Percentiles rank a stretch among this genome's conserved stretches.
These are phyloP conservation scores for Takifugu rubripes DNA, from an alignment of 2,797 vertebrate genomes.

Conservation along the genomic window DNA sequence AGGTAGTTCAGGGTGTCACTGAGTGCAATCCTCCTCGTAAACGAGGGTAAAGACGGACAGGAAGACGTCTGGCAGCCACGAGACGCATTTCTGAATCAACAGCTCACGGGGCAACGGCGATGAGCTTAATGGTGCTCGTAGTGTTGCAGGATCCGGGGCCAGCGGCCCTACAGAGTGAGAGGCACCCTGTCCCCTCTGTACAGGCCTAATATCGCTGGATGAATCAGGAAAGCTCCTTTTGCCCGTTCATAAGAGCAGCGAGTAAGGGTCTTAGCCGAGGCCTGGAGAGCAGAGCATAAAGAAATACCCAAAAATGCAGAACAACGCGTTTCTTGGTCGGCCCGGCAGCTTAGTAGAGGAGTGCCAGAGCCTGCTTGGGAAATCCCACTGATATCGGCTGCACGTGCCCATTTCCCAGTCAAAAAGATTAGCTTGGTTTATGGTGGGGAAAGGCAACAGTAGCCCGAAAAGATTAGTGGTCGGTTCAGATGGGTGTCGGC, in stretches of 20 bases:
- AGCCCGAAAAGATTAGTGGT: constrained; percentile 46
- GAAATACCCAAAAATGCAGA: constrained; percentile 59
- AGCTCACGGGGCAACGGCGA: too few species aligned
- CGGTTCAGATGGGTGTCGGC: constrained; percentile 57
- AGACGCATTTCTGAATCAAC: too few species aligned
- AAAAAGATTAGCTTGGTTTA: constrained; percentile 56
- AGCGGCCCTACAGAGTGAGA: too few species aligned
- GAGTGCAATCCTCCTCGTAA: too few species aligned
- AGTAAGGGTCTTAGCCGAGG: constrained; percentile 9
- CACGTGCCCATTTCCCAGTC: constrained; percentile 46
- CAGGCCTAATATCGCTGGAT: neutral
- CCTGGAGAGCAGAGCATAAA: constrained; percentile 15
- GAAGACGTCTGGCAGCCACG: too few species aligned
- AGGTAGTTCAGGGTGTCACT: too few species aligned
- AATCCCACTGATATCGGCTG: constrained; percentile 44
- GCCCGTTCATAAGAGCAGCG: constrained; percentile 2
- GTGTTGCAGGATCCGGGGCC: too few species aligned
- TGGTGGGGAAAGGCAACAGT: constrained; percentile 33
- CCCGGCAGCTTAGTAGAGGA: constrained; percentile 55
- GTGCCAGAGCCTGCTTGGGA: constrained; percentile 47
- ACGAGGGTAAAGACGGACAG: too few species aligned
- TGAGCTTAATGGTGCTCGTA: too few species aligned
- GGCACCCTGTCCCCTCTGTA: too few species aligned
- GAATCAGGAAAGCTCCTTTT: neutral
- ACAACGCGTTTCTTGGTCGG: constrained; percentile 59